Evolutionary conservation across 2,113 vertebrate genomes (phyloP).

Genomic region (Boleophthalmus pectinirostris): DNA sequence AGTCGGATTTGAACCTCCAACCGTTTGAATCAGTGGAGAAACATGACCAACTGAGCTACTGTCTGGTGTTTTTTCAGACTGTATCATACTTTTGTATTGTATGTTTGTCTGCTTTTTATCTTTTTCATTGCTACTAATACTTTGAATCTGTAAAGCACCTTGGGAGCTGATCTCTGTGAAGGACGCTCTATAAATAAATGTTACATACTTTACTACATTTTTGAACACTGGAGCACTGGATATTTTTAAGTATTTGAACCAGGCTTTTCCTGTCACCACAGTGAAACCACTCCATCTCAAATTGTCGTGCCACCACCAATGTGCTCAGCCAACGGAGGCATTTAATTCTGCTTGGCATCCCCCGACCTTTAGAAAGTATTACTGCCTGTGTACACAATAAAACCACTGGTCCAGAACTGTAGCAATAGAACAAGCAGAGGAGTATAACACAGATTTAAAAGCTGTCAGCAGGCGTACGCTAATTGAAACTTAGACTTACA

Average conservation of each 20-base stretch:
- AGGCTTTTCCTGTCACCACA: constrained; percentile 38
- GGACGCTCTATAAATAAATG: too few species aligned
- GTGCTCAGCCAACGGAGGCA: constrained; percentile 32
- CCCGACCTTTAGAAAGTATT: constrained; percentile 51
- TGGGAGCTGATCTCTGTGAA: too few species aligned
- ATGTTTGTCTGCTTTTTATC: too few species aligned
- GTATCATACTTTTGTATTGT: too few species aligned
- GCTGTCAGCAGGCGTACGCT: constrained; percentile 4
- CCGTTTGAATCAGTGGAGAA: too few species aligned
- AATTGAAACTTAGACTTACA: constrained; percentile 31
- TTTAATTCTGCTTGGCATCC: constrained; percentile 37
- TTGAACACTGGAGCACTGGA: neutral
- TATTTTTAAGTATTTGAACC: constrained; percentile 15
- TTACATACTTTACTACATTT: too few species aligned
- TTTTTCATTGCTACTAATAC: too few species aligned
- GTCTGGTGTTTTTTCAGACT: too few species aligned
- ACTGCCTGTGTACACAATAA: constrained; percentile 50
- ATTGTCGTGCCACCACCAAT: constrained; percentile 43
- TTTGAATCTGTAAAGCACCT: too few species aligned
- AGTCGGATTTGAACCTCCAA: too few species aligned
- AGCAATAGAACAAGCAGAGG: constrained; percentile 25
- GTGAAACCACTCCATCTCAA: constrained; percentile 17
- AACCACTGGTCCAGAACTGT: constrained; percentile 42
- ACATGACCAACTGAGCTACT: too few species aligned
- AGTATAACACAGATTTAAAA: constrained; percentile 28